These are phyloP conservation scores for Psilopsiagon aurifrons DNA, from an alignment of 2,113 vertebrate genomes.

Conservation along the genomic window DNA sequence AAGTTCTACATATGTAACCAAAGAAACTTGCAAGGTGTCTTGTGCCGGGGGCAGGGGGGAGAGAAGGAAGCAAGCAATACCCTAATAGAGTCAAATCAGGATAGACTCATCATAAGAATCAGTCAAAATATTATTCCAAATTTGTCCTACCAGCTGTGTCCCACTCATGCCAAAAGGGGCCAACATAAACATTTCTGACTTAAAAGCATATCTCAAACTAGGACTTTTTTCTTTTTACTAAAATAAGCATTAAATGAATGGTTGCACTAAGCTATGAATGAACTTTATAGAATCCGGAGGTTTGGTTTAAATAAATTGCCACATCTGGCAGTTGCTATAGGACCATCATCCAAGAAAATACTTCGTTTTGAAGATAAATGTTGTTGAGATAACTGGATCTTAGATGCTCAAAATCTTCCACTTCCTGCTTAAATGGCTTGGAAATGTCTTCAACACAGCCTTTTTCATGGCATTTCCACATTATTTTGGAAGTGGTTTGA, in stretches of 20 bases:
- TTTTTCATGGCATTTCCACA: conserved; percentile 25
- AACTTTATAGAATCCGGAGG: background rate
- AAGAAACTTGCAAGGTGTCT: background rate
- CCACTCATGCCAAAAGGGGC: background rate
- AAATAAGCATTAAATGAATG: background rate
- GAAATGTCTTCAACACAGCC: background rate
- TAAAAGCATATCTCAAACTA: background rate
- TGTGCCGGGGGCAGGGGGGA: no score
- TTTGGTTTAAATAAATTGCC: background rate
- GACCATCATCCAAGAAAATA: background rate
- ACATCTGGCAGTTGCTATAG: background rate
- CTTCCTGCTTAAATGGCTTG: background rate
- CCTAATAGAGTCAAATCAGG: background rate
- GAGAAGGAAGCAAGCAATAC: background rate
- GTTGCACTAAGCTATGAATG: background rate
- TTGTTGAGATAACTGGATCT: background rate
- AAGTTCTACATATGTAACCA: background rate
- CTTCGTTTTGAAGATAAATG: background rate
- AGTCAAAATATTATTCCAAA: background rate
- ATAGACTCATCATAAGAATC: background rate
- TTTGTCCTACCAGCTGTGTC: background rate
- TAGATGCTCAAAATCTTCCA: background rate
- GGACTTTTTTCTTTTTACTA: background rate
- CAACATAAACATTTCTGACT: background rate
- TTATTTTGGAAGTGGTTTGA: conserved; percentile 63